A percentile compares a stretch with the other conserved stretches of the same genome.
Conservation (phyloP, 2,113 vertebrate genomes). For the Meriones unguiculatus region DNA sequence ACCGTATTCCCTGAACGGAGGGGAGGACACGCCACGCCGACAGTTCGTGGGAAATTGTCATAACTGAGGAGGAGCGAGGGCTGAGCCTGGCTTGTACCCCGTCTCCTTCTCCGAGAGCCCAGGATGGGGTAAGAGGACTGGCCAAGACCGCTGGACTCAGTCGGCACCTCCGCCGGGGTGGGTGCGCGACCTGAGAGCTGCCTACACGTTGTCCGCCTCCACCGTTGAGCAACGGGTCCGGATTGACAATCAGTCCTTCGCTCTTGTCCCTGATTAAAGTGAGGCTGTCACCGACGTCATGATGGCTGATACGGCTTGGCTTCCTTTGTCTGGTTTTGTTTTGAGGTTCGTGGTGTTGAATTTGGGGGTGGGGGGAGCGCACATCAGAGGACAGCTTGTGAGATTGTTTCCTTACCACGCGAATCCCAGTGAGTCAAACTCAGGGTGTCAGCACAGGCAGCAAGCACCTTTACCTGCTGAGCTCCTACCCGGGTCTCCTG, state of each 20-base stretch:
- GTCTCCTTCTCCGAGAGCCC: not conserved
- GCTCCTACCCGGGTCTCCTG: no score
- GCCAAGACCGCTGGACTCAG: not conserved
- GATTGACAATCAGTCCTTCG: conserved; percentile 59
- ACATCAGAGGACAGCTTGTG: not conserved
- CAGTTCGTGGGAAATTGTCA: not conserved
- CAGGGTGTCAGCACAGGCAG: no score
- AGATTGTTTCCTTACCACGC: not conserved
- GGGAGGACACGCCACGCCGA: not conserved
- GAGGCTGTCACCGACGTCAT: conserved; percentile 56
- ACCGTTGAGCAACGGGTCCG: not conserved
- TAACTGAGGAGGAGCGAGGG: not conserved
- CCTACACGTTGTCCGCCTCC: conserved; percentile 42
- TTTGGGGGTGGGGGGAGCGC: not conserved
- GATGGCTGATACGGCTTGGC: conserved; percentile 48
- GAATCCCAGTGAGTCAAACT: not conserved
- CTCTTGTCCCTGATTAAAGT: conserved; percentile 79
- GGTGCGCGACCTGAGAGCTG: not conserved
- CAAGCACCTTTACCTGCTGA: not conserved
- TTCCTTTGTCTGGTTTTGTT: not conserved
- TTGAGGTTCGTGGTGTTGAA: not conserved
- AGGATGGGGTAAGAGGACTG: not conserved
- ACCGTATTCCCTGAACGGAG: conserved; percentile 8
- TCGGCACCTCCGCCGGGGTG: not conserved
- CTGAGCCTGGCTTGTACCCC: not conserved